Evolutionary conservation across 2,113 vertebrate species (phyloP), one percentile per base, ranked within the genome.

Genomic region (Gnathonemus echidnorhynchus): DNA sequence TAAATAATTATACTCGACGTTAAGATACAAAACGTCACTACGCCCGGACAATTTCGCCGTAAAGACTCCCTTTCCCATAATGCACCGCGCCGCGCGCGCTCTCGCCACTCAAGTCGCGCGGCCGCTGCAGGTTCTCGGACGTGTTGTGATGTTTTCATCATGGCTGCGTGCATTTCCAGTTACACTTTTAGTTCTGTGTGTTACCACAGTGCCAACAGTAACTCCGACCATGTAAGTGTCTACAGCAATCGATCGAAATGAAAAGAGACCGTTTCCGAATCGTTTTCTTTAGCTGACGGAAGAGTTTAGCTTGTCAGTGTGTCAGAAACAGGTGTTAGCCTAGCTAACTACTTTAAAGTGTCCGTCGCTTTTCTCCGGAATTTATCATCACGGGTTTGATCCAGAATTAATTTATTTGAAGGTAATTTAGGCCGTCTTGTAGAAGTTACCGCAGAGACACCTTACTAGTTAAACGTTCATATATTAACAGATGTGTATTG

Each of bases 131-230:
- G 91, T 95, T 94, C 94, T 96, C 96, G 97, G 97, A 94, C 93
- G 92, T 91, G 94, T 94, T 95, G 97, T 93, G 96, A 96, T 96
- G 96, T 96, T 96, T 98, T 95, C 97, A 96, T 97, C 97, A 99
- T 99, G 98, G 98, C 97, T 97, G 98, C 98, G 94, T 99, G 97
- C 96, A 99, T 99, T 97, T 99, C 98, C 93, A 97, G 98, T 95
- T 99, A 99, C 95, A 99, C 98, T 95, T 99, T 99, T 96, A 98
- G 97, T 97, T 98, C 98, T 94, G 97, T 99, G 95, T 99, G 97
- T 96, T 99, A 98, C 94, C 97, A 97, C 96, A 98, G 98, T 95
- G 96, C 97, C 89, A 99, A 99, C 95, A 99, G 98, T 95, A 97
- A 97, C 93, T 97, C 97, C 27, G 98, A 99, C 94, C 98, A 99